phyloP scores from a whole-genome alignment of 2,888 invertebrate species.

The Drosophila acutilabella region DNA sequence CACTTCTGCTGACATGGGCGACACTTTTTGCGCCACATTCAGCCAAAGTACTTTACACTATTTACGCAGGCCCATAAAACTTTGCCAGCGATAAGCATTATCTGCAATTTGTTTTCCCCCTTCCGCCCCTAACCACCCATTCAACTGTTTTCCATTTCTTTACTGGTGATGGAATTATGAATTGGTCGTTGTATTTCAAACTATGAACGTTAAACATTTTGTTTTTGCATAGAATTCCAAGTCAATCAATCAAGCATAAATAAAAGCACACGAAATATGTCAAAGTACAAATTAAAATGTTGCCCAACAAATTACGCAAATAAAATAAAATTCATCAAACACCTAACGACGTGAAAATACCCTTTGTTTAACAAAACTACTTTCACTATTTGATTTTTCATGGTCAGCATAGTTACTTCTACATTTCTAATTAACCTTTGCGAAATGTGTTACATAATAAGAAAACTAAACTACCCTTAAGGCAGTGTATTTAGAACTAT shows the following conservation, averaged over 20 bases:
- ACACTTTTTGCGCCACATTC: constrained; percentile 63
- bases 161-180: constrained; percentile 14
- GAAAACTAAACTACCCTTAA: background rate
- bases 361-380: background rate
- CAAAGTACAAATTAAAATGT: constrained; percentile 45
- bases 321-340: background rate
- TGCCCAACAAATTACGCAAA: constrained; percentile 33
- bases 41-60: constrained; percentile 56
- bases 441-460: background rate
- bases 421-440: no score
- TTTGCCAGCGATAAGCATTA: constrained; percentile 67
- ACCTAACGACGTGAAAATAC: constrained; percentile 4
- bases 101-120: constrained; percentile 32
- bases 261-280: constrained; percentile 33
- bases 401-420: no score
- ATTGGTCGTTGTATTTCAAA: constrained; percentile 33
- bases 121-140: background rate
- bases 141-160: constrained; percentile 3
- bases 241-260: constrained; percentile 54
- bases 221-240: constrained; percentile 39
- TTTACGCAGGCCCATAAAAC: constrained; percentile 67
- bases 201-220: constrained; percentile 1
- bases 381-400: no score
- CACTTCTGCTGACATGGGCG: constrained; percentile 23
- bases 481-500: constrained; percentile 1